Evolutionary conservation across 2,797 vertebrate genomes (phyloP), one percentile per base, ranked within the genome.

Genomic region (Acestrorhynchus altus): DNA sequence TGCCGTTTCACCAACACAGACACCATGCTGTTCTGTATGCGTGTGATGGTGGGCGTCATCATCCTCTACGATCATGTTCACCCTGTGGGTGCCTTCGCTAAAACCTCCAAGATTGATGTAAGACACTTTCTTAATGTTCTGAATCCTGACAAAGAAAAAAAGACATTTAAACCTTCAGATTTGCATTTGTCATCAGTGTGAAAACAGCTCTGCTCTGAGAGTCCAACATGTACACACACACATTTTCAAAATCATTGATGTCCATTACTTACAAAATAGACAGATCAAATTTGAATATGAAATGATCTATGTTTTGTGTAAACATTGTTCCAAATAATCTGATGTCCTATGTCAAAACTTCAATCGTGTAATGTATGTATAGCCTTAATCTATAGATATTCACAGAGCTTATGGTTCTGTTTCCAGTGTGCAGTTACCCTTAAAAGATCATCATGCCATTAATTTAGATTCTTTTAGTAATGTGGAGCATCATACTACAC

Each of bases 61-160:
- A 97, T 97, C 82, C 95, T 97, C 83, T 97, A 97, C 0, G 96
- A 97, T 88, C 96, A 97, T 0, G 96, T 97, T 71, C 96, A 97
- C 83, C 96, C 96, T 0, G 95, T 97, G 52, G 96, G 96, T 72
- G 96, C 96, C 82, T 97, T 96, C 0, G 96, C 96, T 26, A 97
- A 96, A 92, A 96, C 96, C 85, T 96, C 96, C 86, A 97, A 97
- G 91, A 96, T 96, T 0, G 96, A 97, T 0, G 96, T 96, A 90
- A 95, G 95, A 85, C 26, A 44, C 64, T 15, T 42, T 15, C 18
- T 63, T 5, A 2, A 47, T 31, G 26, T 57, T 31, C 47, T 75
- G 52, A 2, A 80, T 22, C 2, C 12, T 46, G 11, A 12, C 44
- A 42, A 42, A 10, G 8, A 8, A 39, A 39, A 8, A 39, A 39